phyloP scores from a whole-genome alignment of 2,797 vertebrate species.

The Trematomus bernacchii region DNA sequence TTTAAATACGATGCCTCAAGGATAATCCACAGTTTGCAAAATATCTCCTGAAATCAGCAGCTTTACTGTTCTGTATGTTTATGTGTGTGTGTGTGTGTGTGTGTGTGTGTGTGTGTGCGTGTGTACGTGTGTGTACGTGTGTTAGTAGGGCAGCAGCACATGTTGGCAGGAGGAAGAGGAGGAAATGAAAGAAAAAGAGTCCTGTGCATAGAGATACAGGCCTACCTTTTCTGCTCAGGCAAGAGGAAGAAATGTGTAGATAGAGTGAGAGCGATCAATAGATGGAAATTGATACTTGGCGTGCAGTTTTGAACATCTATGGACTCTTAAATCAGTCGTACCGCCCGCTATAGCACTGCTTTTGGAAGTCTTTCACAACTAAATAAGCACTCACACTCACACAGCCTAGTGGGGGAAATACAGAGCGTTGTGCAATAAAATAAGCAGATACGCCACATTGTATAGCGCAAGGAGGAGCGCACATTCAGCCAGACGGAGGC shows the following conservation, averaged over 20 bases:
- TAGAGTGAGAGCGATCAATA: slow-evolving; percentile 48
- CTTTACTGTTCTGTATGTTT: slow-evolving; percentile 43
- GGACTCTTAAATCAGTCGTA: slow-evolving; percentile 30
- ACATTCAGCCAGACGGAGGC: slow-evolving; percentile 63
- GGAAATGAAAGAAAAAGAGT: slow-evolving; percentile 80
- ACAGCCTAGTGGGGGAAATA: slow-evolving; percentile 54
- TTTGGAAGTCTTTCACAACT: slow-evolving; percentile 72
- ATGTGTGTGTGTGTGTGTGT: slow-evolving; percentile 24
- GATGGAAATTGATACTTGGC: slow-evolving; percentile 52
- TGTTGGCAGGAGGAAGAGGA: slow-evolving; percentile 78
- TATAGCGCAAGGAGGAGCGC: slow-evolving; percentile 76
- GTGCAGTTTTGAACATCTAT: slow-evolving; percentile 49
- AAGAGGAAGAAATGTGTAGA: slow-evolving; percentile 49
- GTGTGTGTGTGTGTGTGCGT: slow-evolving; percentile 26
- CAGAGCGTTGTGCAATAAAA: slow-evolving; percentile 79
- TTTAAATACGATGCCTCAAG: neutral
- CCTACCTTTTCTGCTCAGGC: slow-evolving; percentile 65
- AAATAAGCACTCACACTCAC: slow-evolving; percentile 36
- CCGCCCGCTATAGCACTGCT: slow-evolving; percentile 23
- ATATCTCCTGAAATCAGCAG: slow-evolving; percentile 39
- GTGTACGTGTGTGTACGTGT: slow-evolving; percentile 16
- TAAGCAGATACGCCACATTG: slow-evolving; percentile 83
- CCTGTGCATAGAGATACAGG: slow-evolving; percentile 70
- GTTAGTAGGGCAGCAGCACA: slow-evolving; percentile 71
- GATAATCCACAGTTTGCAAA: slow-evolving; percentile 46